A percentile compares a stretch with the other conserved stretches of the same genome.
Evolutionary conservation across 2,797 vertebrate genomes (phyloP).

Genomic region (Siniperca obscura): DNA sequence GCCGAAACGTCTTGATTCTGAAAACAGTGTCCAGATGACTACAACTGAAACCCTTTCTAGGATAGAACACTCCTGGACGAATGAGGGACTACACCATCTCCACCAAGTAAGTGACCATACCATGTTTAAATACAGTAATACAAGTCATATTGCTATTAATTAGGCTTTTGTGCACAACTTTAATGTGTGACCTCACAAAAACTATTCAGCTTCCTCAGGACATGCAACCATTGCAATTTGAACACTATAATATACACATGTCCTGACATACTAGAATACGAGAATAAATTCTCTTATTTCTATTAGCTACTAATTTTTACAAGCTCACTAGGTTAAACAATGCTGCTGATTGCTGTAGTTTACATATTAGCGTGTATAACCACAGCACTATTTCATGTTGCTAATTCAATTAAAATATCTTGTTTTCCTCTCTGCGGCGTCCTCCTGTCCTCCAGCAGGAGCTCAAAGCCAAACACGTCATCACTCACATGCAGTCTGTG

Average conservation of each 20-base stretch:
- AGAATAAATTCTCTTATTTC: no score
- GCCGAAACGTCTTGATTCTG: no score
- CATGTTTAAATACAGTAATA: not conserved
- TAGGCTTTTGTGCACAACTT: not conserved
- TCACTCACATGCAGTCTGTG: slow-evolving; percentile 37
- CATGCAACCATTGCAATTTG: not conserved
- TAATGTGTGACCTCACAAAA: not conserved
- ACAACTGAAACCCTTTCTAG: no score
- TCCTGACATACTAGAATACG: not conserved
- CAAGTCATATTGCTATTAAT: not conserved
- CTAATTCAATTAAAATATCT: slow-evolving; percentile 19
- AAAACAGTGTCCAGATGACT: no score
- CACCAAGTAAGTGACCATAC: not conserved
- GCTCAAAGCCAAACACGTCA: slow-evolving; percentile 53
- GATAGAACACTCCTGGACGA: no score
- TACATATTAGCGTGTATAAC: not conserved
- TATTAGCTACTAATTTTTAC: not conserved
- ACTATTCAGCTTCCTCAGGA: not conserved
- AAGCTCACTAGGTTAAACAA: not conserved
- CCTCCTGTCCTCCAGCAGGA: slow-evolving; percentile 58
- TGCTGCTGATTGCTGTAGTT: slow-evolving; percentile 1
- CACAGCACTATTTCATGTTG: slow-evolving; percentile 8
- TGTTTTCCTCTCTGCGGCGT: slow-evolving; percentile 21
- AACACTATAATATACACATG: not conserved
- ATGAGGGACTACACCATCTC: no score